Base-by-base conservation (phyloP, 92 coral and sea anemone genomes). In the Pocillopora meandrina region DNA sequence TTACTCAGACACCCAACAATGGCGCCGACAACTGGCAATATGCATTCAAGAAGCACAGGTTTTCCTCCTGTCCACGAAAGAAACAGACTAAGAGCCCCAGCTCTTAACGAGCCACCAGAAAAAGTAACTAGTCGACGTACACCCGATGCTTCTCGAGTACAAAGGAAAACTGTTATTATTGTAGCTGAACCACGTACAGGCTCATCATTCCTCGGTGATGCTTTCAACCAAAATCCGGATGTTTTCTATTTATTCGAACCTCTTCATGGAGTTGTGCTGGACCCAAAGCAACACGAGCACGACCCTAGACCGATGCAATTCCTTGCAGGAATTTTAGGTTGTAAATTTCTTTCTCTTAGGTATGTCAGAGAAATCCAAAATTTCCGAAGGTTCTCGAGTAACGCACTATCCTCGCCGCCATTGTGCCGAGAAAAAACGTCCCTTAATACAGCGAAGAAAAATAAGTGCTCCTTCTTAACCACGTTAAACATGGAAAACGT, bases 181-280 rank as follows among this genome's bases (percentile, higher is more conserved):
- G 74, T 61, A 34, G 77, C 91, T 2, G 47, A 72, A 0, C 85
- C 88, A 0, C 80, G 86, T 5, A 83, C 88, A 0, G 91, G 91
- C 23, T 86, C 82, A 18, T 80, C 93, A 13, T 89, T 95, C 20
- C 89, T 95, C 10, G 98, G 98, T 23, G 98, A 93, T 49, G 76
- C 94, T 26, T 88, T 95, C 63, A 95, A 95, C 71, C 98, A 91
- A 55, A 92, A 95, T 66, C 91, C 92, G 6, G 83, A 80, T 4
- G 92, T 95, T 13, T 95, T 95, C 81, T 95, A 91, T 21, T 62
- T 93, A 59, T 89, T 89, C 57, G 95, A 95, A 57, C 98, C 98
- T 20, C 77, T 95, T 52, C 83, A 86, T 52, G 94, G 89, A 65
- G 90, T 87, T 61, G 86, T 86, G 60, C 88, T 88, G 23, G 91